Evolutionary conservation across 2,113 vertebrate species (phyloP).

Genomic region (Cyphomyrus plagiostoma): DNA sequence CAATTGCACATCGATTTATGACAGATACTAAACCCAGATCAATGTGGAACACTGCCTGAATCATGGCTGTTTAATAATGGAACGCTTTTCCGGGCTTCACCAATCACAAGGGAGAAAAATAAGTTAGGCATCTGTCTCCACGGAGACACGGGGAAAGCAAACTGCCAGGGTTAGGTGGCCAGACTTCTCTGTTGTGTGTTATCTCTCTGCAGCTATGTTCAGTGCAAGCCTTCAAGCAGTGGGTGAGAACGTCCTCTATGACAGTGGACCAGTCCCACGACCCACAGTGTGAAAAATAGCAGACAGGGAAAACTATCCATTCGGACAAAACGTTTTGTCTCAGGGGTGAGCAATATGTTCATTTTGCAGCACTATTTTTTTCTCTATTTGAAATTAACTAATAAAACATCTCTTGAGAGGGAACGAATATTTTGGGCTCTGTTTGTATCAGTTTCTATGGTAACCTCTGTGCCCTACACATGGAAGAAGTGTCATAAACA

Average conservation of each 20-base stretch:
- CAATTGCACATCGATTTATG: not conserved
- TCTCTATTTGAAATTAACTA: not conserved
- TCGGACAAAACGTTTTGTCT: not conserved
- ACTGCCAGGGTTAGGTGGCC: not conserved
- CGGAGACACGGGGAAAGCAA: not conserved
- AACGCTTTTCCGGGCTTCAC: not conserved
- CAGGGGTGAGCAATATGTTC: not conserved
- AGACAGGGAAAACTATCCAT: not conserved
- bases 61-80: not conserved
- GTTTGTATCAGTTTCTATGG: not conserved
- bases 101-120: not conserved
- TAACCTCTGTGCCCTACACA: not conserved
- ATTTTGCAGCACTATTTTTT: not conserved
- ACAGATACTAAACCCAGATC: not conserved
- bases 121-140: not conserved
- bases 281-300: not conserved
- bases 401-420: not conserved
- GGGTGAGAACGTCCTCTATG: not conserved
- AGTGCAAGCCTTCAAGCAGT: not conserved
- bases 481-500: not conserved
- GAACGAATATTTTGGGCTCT: not conserved
- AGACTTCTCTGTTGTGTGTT: not conserved
- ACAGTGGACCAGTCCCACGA: not conserved
- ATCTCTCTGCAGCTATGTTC: not conserved
- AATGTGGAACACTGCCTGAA: not conserved